Evolutionary conservation across 2,797 vertebrate genomes (phyloP), one percentile per base, ranked within the genome.

Genomic region (Hozukius guyotensis): DNA sequence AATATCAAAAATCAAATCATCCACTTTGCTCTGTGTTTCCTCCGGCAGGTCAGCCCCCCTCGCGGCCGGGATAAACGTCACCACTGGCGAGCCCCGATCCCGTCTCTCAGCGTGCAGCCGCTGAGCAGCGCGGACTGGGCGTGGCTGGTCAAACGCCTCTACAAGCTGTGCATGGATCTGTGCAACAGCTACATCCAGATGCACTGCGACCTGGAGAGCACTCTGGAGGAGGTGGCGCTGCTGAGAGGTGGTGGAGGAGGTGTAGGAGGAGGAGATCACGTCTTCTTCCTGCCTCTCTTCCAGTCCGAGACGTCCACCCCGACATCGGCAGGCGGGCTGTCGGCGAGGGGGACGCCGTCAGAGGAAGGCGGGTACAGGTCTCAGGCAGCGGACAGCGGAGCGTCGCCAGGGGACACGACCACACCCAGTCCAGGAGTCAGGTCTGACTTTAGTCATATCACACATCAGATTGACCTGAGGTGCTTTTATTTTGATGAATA

Each of bases 121-220:
- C 49, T 95, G 74, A 97, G 97, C 92, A 94, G 97, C 3, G 95
- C 96, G 0, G 98, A 99, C 93, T 99, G 98, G 98, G 97, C 95
- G 3, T 99, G 98, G 99, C 95, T 99, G 59, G 96, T 99, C 82
- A 97, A 96, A 83, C 91, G 98, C 8, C 97, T 99, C 53, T 97
- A 99, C 92, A 98, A 98, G 81, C 96, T 99, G 68, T 98, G 97
- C 89, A 95, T 97, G 96, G 99, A 99, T 42, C 96, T 99, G 65
- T 98, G 98, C 88, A 97, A 95, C 88, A 97, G 97, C 94, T 99
- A 99, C 89, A 98, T 99, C 91, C 98, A 99, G 92, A 98, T 99
- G 97, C 97, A 99, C 89, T 91, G 98, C 65, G 98, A 99, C 93
- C 92, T 98, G 88, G 98, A 99, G 90, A 97, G 90, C 88, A 94